A percentile compares a stretch with the other conserved stretches of the same genome.
Evolutionary conservation across 53 echinoderm and acorn worm species (phyloP).

Genomic region (Hippasteria phrygiana): DNA sequence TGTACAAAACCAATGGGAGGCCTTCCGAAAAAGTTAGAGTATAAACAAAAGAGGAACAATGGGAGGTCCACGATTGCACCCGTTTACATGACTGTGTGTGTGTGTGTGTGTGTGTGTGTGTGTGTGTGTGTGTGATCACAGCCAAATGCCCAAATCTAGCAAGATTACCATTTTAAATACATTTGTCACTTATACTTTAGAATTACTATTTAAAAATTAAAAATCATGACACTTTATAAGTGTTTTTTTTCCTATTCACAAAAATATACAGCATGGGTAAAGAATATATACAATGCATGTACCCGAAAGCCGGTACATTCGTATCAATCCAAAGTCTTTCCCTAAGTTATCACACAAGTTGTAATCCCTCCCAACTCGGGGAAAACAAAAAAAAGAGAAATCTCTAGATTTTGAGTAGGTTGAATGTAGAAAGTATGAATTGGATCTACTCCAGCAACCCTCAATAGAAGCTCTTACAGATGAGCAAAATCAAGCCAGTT

Average conservation of each 20-base stretch:
- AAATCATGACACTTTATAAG: conserved; percentile 53
- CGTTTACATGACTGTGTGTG: no score
- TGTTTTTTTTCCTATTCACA: conserved; percentile 61
- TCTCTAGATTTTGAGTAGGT: not conserved
- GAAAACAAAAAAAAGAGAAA: not conserved
- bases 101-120: no score
- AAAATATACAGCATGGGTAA: conserved; percentile 47
- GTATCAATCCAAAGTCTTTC: not conserved
- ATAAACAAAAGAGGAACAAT: no score
- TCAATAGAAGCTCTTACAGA: not conserved
- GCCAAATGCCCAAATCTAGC: conserved; percentile 29
- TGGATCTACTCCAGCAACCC: not conserved
- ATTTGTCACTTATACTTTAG: not conserved
- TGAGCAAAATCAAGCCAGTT: not conserved
- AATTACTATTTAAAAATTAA: conserved; percentile 26
- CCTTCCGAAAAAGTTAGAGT: no score
- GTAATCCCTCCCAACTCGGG: not conserved
- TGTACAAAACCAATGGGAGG: no score
- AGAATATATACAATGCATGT: conserved; percentile 18
- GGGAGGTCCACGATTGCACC: no score
- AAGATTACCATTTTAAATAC: not conserved
- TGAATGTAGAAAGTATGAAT: not conserved
- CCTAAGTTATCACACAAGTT: not conserved
- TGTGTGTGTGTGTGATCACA: conserved; percentile 24
- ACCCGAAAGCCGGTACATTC: not conserved